These are phyloP conservation scores for Microdon myrmicae DNA, from an alignment of 2,888 invertebrate species.

Conservation along the genomic window DNA sequence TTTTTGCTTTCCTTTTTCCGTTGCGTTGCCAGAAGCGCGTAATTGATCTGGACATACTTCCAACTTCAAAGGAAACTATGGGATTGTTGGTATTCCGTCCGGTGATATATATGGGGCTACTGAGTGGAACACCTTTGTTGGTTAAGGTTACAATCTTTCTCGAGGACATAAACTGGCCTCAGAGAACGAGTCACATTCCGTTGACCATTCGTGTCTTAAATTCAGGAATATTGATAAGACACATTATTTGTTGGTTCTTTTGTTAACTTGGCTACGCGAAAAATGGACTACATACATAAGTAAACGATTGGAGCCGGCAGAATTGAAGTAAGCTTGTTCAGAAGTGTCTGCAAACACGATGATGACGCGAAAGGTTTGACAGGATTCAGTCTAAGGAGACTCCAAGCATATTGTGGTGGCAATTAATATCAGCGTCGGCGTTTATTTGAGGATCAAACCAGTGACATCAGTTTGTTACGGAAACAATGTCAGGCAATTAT, in stretches of 20 bases:
- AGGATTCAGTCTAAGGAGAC: slow-evolving; percentile 29
- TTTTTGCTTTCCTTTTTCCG: slow-evolving; percentile 2
- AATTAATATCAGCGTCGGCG: slow-evolving; percentile 50
- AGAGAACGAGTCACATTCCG: slow-evolving; percentile 53
- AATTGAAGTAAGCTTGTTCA: slow-evolving; percentile 31
- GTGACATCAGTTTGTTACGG: slow-evolving; percentile 22
- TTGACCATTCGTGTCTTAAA: slow-evolving; percentile 53
- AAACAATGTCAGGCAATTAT: slow-evolving; percentile 41
- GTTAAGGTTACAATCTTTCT: slow-evolving; percentile 33
- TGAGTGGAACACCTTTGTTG: slow-evolving; percentile 47
- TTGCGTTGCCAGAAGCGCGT: slow-evolving; percentile 43
- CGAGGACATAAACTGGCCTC: slow-evolving; percentile 22
- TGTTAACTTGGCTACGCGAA: slow-evolving; percentile 32
- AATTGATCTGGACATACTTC: slow-evolving; percentile 52
- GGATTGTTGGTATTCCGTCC: slow-evolving; percentile 51
- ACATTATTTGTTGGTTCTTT: slow-evolving; percentile 3
- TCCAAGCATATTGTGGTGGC: slow-evolving; percentile 46
- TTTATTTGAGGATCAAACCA: slow-evolving; percentile 32
- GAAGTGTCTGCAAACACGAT: slow-evolving; percentile 47
- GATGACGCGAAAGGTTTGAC: slow-evolving; percentile 44
- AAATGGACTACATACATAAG: slow-evolving; percentile 33
- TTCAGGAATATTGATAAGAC: slow-evolving; percentile 51
- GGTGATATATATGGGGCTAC: slow-evolving; percentile 52
- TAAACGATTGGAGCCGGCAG: slow-evolving; percentile 15
- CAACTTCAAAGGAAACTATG: slow-evolving; percentile 50